phyloP scores from a whole-genome alignment of 2,113 vertebrate genomes.

The Spea multiplicata region DNA sequence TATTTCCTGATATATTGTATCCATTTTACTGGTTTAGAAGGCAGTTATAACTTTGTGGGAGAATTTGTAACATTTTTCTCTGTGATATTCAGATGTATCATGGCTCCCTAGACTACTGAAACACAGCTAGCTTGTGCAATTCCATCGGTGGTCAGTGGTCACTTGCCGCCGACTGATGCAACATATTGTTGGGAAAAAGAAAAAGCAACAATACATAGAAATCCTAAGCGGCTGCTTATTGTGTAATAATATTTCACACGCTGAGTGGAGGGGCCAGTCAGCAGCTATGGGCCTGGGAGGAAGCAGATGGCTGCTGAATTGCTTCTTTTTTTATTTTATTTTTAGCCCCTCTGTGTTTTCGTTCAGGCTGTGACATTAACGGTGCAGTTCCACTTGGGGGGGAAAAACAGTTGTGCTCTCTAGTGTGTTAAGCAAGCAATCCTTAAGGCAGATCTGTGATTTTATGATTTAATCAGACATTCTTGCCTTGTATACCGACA shows the following conservation, averaged over 20 bases:
- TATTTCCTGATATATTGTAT: too few species aligned
- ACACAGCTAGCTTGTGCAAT: background rate
- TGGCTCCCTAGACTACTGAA: background rate
- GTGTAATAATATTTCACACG: conserved; percentile 53
- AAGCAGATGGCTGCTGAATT: conserved; percentile 61
- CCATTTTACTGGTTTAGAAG: too few species aligned
- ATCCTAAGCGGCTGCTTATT: conserved; percentile 63
- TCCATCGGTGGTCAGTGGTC: background rate
- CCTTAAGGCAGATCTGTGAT: too few species aligned
- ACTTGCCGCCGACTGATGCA: conserved; percentile 6
- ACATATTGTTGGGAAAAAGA: conserved; percentile 50
- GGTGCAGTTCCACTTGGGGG: too few species aligned
- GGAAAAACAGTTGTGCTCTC: too few species aligned
- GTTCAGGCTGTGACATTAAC: background rate
- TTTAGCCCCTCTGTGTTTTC: background rate
- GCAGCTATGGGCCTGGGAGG: conserved; percentile 49
- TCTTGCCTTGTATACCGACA: too few species aligned
- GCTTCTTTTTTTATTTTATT: conserved; percentile 8
- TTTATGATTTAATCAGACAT: too few species aligned
- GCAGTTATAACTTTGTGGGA: too few species aligned
- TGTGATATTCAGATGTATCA: too few species aligned
- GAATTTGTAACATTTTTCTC: too few species aligned
- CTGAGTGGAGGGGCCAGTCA: conserved; percentile 30
- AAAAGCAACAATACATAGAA: conserved; percentile 49
- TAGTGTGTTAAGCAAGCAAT: too few species aligned